Evolutionary conservation across 2,113 vertebrate genomes (phyloP).

Genomic region (Peucedramus taeniatus): DNA sequence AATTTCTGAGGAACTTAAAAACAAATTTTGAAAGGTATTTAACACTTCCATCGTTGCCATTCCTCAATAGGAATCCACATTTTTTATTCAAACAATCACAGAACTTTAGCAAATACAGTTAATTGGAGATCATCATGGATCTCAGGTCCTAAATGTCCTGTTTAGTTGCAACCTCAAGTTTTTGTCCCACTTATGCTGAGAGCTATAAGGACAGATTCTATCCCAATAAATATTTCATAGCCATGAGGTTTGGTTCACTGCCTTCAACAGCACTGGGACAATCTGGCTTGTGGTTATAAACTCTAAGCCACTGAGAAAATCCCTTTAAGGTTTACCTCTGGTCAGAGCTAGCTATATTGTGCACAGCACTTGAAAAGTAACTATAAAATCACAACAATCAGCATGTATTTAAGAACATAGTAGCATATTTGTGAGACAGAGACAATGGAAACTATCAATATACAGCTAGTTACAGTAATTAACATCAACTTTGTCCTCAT

Average conservation of each 20-base stretch:
- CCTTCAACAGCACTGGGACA: neutral
- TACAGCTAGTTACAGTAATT: neutral
- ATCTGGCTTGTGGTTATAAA: neutral
- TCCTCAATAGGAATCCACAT: neutral
- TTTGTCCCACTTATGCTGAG: neutral
- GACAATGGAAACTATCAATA: neutral
- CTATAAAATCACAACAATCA: neutral
- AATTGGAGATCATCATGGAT: neutral
- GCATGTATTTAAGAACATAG: neutral
- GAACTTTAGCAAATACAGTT: neutral
- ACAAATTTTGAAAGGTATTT: neutral
- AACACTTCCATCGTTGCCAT: neutral
- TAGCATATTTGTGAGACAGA: neutral
- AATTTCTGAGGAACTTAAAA: neutral
- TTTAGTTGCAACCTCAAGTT: neutral
- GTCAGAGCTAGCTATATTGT: neutral
- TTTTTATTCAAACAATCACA: neutral
- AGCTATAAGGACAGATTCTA: neutral
- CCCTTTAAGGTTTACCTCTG: neutral
- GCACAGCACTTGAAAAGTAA: neutral
- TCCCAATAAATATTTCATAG: neutral
- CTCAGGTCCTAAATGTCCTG: neutral
- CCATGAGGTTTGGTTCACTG: neutral
- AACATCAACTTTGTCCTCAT: neutral
- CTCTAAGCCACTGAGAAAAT: neutral